Conservation (phyloP, 2,113 vertebrate genomes). For the Dipodomys stephensi region DNA sequence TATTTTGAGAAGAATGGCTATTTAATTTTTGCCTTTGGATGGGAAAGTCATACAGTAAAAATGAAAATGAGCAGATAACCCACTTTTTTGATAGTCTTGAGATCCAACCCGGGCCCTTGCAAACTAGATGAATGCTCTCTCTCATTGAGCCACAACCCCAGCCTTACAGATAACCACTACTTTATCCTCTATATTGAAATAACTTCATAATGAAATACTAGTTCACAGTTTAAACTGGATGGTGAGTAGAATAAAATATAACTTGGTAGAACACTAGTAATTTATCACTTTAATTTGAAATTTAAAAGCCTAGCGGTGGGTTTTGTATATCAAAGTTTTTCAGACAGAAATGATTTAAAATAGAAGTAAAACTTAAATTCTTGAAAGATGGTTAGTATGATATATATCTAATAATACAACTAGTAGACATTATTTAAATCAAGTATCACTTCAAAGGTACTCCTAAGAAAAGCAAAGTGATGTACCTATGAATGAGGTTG, state of each 20-base stretch:
- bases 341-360: neutral
- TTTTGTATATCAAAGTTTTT: constrained; percentile 54
- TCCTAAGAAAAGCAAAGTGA: constrained; percentile 15
- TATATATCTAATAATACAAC: neutral
- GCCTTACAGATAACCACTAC: neutral
- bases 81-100: neutral
- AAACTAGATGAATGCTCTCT: too few species aligned
- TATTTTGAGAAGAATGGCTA: neutral
- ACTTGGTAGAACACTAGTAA: constrained; percentile 14
- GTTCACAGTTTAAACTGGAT: constrained; percentile 43
- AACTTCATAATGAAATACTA: constrained; percentile 37
- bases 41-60: constrained; percentile 18
- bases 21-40: constrained; percentile 46
- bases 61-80: neutral
- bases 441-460: constrained; percentile 20
- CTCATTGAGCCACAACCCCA: too few species aligned
- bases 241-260: constrained; percentile 31
- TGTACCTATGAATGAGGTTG: neutral
- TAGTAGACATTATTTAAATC: constrained; percentile 44
- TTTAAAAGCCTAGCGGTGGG: neutral
- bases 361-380: neutral
- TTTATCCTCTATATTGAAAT: constrained; percentile 30
- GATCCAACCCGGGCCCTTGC: too few species aligned
- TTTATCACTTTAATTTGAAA: constrained; percentile 59
- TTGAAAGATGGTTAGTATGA: constrained; percentile 25